Evolutionary conservation across 53 echinoderm and acorn worm genomes (phyloP).

Genomic region (Luidia sarsii): DNA sequence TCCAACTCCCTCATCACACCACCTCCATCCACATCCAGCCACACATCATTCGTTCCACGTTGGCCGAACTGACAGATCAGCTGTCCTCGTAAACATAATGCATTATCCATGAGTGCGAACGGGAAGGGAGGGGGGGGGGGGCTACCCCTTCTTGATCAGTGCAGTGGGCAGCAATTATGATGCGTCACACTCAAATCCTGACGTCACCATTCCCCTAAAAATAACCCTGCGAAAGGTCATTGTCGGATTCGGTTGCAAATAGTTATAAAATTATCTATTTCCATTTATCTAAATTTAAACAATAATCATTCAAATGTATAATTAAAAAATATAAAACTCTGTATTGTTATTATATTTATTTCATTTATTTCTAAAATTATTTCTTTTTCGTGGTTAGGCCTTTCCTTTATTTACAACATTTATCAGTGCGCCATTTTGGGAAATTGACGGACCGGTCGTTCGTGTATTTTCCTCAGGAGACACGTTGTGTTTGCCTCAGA

Average conservation of each 20-base stretch:
- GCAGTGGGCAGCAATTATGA: no score
- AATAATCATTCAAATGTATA: not conserved
- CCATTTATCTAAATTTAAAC: not conserved
- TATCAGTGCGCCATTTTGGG: conserved; percentile 43
- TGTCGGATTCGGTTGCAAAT: no score
- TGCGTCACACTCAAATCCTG: conserved; percentile 24
- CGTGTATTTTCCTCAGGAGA: not conserved
- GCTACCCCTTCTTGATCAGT: conserved; percentile 21
- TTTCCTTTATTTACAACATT: no score
- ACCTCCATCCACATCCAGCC: no score
- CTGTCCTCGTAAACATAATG: conserved; percentile 38
- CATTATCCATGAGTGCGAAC: conserved; percentile 22
- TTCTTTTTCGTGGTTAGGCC: no score
- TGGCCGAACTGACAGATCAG: not conserved
- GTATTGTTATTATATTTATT: no score
- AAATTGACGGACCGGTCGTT: conserved; percentile 43
- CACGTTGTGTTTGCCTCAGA: not conserved
- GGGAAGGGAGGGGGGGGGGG: no score
- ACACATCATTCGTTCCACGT: conserved; percentile 43
- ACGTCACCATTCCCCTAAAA: conserved; percentile 22
- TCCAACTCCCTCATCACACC: no score
- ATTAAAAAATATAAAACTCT: not conserved
- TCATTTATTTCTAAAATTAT: no score
- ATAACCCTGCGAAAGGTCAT: conserved; percentile 6
- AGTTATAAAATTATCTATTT: no score